phyloP scores from a whole-genome alignment of 1,140 invertebrate species.

The Lordiphosa mommai region DNA sequence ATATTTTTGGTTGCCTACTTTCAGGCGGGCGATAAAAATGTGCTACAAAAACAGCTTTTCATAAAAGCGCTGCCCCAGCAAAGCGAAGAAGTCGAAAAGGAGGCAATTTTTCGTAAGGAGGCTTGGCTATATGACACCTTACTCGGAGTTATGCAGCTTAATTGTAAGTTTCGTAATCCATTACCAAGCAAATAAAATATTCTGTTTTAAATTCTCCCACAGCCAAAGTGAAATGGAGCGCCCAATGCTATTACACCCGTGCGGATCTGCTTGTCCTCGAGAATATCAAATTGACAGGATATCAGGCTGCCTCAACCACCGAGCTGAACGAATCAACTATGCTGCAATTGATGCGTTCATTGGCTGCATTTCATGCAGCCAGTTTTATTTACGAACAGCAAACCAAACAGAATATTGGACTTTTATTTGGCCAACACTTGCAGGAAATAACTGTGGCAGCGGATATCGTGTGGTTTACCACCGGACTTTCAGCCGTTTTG shows the following conservation, averaged over 20 bases:
- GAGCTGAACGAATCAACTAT: slow-evolving; percentile 12
- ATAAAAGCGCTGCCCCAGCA: slow-evolving; percentile 52
- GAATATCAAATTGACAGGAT: slow-evolving; percentile 53
- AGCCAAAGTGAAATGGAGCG: slow-evolving; percentile 54
- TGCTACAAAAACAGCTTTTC: slow-evolving; percentile 30
- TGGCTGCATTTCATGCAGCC: slow-evolving; percentile 79
- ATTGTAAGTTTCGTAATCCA: slow-evolving; percentile 30
- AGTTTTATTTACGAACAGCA: slow-evolving; percentile 69
- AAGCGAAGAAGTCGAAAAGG: slow-evolving; percentile 52
- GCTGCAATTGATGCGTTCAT: slow-evolving; percentile 43
- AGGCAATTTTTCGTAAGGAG: slow-evolving; percentile 58
- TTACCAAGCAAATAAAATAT: neutral
- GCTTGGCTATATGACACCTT: slow-evolving; percentile 48
- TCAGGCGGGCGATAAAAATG: slow-evolving; percentile 16
- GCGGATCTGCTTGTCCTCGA: slow-evolving; percentile 78
- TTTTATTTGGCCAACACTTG: slow-evolving; percentile 45
- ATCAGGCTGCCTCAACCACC: neutral
- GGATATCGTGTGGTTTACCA: slow-evolving; percentile 60
- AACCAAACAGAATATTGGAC: slow-evolving; percentile 28
- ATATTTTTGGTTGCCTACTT: slow-evolving; percentile 25
- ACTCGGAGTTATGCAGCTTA: slow-evolving; percentile 34
- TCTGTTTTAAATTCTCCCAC: neutral
- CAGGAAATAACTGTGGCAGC: slow-evolving; percentile 52
- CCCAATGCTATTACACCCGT: slow-evolving; percentile 64
- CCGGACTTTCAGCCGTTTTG: slow-evolving; percentile 48